Conservation (phyloP, 2,888 invertebrate species). For the Aelia acuminata region DNA sequence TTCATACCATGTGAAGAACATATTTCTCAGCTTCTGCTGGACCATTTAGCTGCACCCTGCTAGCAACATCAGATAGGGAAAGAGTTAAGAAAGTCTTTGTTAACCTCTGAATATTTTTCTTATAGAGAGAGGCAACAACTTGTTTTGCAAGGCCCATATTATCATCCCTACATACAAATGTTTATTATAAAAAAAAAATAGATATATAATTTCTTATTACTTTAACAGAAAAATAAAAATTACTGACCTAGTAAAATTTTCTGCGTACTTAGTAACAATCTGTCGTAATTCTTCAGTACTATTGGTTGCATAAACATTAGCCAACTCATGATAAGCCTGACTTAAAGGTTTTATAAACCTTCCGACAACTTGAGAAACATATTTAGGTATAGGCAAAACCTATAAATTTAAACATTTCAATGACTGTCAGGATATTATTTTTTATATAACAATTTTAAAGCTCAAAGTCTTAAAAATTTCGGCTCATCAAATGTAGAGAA, state of each 20-base stretch:
- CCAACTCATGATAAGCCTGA: slow-evolving; percentile 89
- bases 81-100: slow-evolving; percentile 95
- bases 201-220: not conserved
- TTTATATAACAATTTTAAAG: not conserved
- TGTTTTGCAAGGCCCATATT: slow-evolving; percentile 76
- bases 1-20: slow-evolving; percentile 92
- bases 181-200: not conserved
- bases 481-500: no score
- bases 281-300: slow-evolving; percentile 80
- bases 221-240: not conserved
- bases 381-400: slow-evolving; percentile 84
- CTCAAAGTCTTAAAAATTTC: not conserved
- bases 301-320: slow-evolving; percentile 83
- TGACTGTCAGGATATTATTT: not conserved
- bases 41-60: slow-evolving; percentile 87
- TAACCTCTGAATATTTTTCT: slow-evolving; percentile 95
- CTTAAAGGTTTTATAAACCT: slow-evolving; percentile 88
- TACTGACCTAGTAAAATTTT: slow-evolving; percentile 82
- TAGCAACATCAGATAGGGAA: slow-evolving; percentile 89
- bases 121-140: slow-evolving; percentile 90
- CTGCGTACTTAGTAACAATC: slow-evolving; percentile 83
- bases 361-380: slow-evolving; percentile 90
- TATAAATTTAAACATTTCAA: slow-evolving; percentile 67
- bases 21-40: slow-evolving; percentile 93
- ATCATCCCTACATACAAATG: slow-evolving; percentile 70